Conservation (phyloP, 2,113 vertebrate genomes). For the Hypocryptadius cinnamomeus region DNA sequence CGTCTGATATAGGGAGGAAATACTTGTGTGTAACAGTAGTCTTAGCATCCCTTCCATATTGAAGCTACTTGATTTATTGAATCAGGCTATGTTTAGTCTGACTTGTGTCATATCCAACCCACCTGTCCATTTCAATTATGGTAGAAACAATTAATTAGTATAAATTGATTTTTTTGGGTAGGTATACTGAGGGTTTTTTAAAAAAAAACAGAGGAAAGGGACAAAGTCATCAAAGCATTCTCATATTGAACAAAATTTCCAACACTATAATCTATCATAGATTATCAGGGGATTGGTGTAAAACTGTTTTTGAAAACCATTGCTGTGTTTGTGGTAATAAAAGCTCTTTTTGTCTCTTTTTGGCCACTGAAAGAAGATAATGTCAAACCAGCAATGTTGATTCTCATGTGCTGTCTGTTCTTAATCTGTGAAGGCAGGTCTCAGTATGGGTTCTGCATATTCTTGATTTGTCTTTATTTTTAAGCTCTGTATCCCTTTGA, state of each 20-base stretch:
- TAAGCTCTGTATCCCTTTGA: neutral
- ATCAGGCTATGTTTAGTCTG: neutral
- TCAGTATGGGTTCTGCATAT: neutral
- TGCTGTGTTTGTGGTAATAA: neutral
- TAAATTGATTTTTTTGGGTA: neutral
- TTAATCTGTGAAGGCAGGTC: neutral
- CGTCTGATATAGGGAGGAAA: neutral
- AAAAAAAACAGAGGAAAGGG: neutral
- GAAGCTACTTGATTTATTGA: neutral
- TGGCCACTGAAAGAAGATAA: neutral
- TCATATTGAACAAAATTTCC: neutral
- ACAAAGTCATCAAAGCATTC: neutral
- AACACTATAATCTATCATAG: fast-evolving
- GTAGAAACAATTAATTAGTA: neutral
- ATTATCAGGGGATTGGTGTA: neutral
- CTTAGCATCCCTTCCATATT: neutral
- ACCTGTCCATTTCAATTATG: neutral
- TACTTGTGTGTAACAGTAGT: neutral
- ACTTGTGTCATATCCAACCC: neutral
- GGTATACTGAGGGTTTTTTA: fast-evolving
- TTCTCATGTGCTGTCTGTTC: neutral
- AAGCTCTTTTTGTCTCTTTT: neutral
- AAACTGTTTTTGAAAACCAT: neutral
- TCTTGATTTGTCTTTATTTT: neutral
- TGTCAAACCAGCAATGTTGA: neutral